Percentiles rank a stretch among this genome's conserved stretches.
phyloP scores from a whole-genome alignment of 2,113 vertebrate species.

The Catagonus wagneri region DNA sequence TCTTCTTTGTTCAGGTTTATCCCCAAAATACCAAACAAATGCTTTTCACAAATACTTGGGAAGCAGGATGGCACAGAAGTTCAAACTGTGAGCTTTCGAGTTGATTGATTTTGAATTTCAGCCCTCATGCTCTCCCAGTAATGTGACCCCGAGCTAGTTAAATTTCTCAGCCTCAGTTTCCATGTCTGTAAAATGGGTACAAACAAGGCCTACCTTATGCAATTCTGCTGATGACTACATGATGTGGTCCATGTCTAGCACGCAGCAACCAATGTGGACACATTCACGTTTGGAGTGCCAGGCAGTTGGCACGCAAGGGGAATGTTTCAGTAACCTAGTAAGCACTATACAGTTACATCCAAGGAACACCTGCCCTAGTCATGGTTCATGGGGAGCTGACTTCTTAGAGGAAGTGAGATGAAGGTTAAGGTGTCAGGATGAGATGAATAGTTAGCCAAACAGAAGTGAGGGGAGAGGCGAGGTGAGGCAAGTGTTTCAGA shows the following conservation, averaged over 20 bases:
- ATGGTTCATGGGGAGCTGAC: neutral
- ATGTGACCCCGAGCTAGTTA: neutral
- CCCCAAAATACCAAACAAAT: neutral
- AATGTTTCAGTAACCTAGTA: neutral
- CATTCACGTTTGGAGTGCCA: neutral
- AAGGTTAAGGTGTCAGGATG: neutral
- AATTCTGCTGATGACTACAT: neutral
- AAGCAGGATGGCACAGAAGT: neutral
- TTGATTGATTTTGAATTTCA: neutral
- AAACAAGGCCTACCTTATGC: neutral
- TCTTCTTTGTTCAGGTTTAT: neutral
- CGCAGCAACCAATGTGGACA: neutral
- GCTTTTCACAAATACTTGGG: neutral
- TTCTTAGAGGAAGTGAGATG: slow-evolving; percentile 18
- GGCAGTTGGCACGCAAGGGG: neutral
- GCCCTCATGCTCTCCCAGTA: neutral
- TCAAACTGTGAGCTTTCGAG: slow-evolving; percentile 27
- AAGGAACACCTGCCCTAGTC: neutral
- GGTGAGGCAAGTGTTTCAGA: neutral
- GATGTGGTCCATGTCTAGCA: neutral
- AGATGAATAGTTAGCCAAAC: neutral
- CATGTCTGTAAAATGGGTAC: neutral
- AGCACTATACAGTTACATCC: neutral
- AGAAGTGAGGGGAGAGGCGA: neutral
- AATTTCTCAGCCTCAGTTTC: neutral